A percentile compares a stretch with the other conserved stretches of the same genome.
Conservation (phyloP, 64 coral and sea anemone genomes). For the Pocillopora damicornis region DNA sequence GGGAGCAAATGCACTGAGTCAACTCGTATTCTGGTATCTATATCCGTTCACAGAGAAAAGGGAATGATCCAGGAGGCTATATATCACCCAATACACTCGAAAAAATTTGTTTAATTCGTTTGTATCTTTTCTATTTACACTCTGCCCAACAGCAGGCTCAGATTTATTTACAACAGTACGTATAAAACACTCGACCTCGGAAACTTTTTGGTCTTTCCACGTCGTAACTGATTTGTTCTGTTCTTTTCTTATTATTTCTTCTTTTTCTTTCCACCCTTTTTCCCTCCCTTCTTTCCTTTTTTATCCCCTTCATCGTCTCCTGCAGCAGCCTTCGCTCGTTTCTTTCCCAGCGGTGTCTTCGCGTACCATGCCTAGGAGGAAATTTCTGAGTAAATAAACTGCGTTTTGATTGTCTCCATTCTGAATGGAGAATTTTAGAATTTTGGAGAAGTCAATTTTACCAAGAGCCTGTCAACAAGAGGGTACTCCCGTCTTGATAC, state of each 20-base stretch:
- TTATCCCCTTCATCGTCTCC: constrained; percentile 90
- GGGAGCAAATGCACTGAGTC: too few species aligned
- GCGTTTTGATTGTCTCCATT: too few species aligned
- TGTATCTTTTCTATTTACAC: background rate
- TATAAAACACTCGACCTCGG: background rate
- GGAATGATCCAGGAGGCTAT: too few species aligned
- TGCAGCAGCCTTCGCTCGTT: constrained; percentile 83
- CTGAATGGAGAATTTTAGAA: too few species aligned
- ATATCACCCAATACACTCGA: background rate
- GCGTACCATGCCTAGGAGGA: constrained; percentile 79
- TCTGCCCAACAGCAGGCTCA: background rate
- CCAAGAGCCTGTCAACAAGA: too few species aligned
- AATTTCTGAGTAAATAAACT: background rate
- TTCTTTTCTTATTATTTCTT: constrained; percentile 67
- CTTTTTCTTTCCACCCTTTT: constrained; percentile 76
- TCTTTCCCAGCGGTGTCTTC: constrained; percentile 95
- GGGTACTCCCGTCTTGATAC: too few species aligned
- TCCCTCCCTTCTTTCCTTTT: constrained; percentile 82
- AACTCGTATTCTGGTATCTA: too few species aligned
- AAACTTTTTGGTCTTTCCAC: background rate
- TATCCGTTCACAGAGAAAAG: too few species aligned
- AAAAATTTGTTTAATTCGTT: background rate
- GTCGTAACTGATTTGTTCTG: background rate
- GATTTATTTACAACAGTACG: constrained; percentile 10
- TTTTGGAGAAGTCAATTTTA: too few species aligned